Evolutionary conservation across 2,888 invertebrate species (phyloP).

Genomic region (Cheilosia vulpina): DNA sequence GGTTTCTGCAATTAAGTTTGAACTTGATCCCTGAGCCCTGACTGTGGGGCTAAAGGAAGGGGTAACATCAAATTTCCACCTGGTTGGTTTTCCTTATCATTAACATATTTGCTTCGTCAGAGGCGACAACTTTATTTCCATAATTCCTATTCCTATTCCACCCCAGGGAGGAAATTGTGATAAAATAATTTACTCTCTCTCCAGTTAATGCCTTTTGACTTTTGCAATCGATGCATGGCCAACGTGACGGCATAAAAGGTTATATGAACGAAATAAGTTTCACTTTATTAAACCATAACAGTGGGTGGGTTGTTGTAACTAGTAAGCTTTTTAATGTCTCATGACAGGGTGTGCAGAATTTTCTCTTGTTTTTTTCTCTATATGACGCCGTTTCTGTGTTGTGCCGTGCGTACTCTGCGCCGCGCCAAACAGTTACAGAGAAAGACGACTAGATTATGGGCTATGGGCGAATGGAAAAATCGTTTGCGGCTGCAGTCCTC

Average conservation of each 20-base stretch:
- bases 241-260: conserved; percentile 7
- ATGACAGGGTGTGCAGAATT: conserved; percentile 13
- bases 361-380: conserved; percentile 1
- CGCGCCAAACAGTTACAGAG: neutral
- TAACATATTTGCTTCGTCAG: conserved; percentile 42
- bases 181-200: neutral
- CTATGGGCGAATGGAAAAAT: neutral
- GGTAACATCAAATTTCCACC: conserved; percentile 25
- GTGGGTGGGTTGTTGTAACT: neutral
- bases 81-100: conserved; percentile 14
- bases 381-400: neutral
- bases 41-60: neutral
- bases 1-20: conserved; percentile 38
- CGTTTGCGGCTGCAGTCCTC: conserved; percentile 30
- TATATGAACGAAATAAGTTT: conserved; percentile 43
- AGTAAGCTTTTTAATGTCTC: conserved; percentile 34
- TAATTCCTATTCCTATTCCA: neutral
- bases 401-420: neutral
- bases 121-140: conserved; percentile 40
- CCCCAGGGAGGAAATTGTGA: no score
- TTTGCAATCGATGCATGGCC: conserved; percentile 11
- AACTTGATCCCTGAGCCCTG: conserved; percentile 20
- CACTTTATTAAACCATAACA: conserved; percentile 59
- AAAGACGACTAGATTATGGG: neutral
- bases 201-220: conserved; percentile 9